These are phyloP conservation scores for Parthenolecanium corni DNA, from an alignment of 2,888 invertebrate species.

Conservation along the genomic window DNA sequence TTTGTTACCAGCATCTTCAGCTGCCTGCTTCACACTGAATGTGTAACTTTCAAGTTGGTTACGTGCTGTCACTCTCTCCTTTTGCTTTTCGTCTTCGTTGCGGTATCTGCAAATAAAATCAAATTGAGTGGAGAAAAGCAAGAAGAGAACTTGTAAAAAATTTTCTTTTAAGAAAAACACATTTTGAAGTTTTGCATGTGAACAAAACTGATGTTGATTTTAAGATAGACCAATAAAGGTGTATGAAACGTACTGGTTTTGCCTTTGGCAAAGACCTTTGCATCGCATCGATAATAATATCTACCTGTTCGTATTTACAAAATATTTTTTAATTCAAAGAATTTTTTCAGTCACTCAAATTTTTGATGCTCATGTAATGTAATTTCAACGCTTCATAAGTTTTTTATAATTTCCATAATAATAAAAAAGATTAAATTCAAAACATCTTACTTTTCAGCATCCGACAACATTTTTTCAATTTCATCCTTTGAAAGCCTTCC, in stretches of 20 bases:
- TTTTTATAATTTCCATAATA: no score
- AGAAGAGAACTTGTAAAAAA: not conserved
- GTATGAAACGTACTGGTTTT: no score
- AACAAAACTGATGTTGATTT: no score
- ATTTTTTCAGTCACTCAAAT: no score
- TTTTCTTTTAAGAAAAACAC: not conserved
- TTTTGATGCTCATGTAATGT: no score
- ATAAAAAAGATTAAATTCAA: not conserved
- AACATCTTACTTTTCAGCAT: slow-evolving; percentile 47
- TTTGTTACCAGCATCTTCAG: slow-evolving; percentile 45
- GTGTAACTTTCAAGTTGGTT: slow-evolving; percentile 62
- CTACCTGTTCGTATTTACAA: no score
- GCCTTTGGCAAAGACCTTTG: no score
- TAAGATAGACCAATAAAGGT: no score
- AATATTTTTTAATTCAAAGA: no score
- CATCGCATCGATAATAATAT: no score
- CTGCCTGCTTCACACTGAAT: slow-evolving; percentile 56
- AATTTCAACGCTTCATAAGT: no score
- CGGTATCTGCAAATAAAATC: slow-evolving; percentile 42
- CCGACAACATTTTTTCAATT: slow-evolving; percentile 65
- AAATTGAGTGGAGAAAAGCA: no score
- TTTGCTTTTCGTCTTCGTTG: slow-evolving; percentile 59
- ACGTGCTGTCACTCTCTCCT: slow-evolving; percentile 54
- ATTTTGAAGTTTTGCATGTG: not conserved
- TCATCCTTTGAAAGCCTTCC: slow-evolving; percentile 68